These are phyloP conservation scores for Cebus imitator DNA, from an alignment of 2,113 vertebrate species.

Conservation along the genomic window DNA sequence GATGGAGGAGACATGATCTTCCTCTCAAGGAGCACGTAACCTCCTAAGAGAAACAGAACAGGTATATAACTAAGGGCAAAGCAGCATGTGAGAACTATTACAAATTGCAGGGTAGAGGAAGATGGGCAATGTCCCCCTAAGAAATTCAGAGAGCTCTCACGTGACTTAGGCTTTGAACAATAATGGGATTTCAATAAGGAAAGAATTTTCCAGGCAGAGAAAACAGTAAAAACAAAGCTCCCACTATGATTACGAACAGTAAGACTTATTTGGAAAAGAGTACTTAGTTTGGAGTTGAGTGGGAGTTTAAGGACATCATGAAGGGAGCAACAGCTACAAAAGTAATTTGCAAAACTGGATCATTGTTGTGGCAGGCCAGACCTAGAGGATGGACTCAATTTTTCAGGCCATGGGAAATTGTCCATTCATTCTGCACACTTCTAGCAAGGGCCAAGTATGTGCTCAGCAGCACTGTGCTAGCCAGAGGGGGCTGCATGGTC, in stretches of 20 bases:
- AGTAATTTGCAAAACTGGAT: not conserved
- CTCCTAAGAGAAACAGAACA: not conserved
- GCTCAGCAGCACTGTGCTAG: not conserved
- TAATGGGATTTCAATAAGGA: not conserved
- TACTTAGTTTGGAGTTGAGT: not conserved
- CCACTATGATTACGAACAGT: not conserved
- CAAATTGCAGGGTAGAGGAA: not conserved
- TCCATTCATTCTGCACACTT: not conserved
- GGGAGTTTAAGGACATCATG: not conserved
- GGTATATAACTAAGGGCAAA: not conserved
- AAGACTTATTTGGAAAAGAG: not conserved
- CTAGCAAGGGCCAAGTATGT: not conserved
- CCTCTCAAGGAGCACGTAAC: not conserved
- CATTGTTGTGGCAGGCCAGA: not conserved
- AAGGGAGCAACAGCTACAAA: not conserved
- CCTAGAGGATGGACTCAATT: not conserved
- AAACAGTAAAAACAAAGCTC: not conserved
- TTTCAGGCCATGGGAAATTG: not conserved
- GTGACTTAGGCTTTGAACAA: not conserved
- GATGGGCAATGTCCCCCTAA: not conserved
- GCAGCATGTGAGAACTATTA: not conserved
- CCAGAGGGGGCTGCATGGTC: not conserved
- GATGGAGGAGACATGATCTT: not conserved
- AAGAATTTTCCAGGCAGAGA: not conserved
- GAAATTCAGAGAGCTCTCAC: not conserved